Evolutionary conservation across 2,797 vertebrate species (phyloP).

Genomic region (Artibeus jamaicensis): DNA sequence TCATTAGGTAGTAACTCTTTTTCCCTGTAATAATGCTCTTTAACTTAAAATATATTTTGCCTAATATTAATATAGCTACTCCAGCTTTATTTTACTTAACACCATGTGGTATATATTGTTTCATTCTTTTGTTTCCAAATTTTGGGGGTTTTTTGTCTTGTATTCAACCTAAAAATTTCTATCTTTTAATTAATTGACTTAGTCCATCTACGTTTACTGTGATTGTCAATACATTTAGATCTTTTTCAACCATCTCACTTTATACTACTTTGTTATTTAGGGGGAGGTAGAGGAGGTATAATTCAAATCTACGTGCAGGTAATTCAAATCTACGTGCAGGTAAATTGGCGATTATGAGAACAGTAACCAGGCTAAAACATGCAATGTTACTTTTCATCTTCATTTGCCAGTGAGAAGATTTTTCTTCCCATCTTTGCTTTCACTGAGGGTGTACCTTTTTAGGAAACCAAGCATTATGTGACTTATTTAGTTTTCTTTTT

Average conservation of each 20-base stretch:
- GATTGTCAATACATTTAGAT: neutral
- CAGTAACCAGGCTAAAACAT: neutral
- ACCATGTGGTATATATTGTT: neutral
- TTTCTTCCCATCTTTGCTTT: neutral
- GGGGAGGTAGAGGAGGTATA: neutral
- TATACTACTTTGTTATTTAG: neutral
- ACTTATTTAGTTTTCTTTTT: neutral
- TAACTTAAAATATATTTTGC: neutral
- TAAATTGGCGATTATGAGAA: neutral
- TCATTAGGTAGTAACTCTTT: neutral
- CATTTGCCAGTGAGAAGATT: neutral
- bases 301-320: neutral
- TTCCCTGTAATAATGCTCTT: neutral
- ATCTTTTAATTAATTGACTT: neutral
- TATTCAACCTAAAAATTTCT: neutral
- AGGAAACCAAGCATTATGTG: neutral
- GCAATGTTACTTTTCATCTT: neutral
- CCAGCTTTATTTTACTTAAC: neutral
- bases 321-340: neutral
- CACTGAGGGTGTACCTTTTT: neutral
- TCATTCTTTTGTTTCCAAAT: neutral
- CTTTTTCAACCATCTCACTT: neutral
- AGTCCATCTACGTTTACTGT: neutral
- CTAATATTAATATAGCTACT: neutral
- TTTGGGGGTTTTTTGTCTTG: neutral